phyloP scores from a whole-genome alignment of 2,113 vertebrate species.

The Castor canadensis region DNA sequence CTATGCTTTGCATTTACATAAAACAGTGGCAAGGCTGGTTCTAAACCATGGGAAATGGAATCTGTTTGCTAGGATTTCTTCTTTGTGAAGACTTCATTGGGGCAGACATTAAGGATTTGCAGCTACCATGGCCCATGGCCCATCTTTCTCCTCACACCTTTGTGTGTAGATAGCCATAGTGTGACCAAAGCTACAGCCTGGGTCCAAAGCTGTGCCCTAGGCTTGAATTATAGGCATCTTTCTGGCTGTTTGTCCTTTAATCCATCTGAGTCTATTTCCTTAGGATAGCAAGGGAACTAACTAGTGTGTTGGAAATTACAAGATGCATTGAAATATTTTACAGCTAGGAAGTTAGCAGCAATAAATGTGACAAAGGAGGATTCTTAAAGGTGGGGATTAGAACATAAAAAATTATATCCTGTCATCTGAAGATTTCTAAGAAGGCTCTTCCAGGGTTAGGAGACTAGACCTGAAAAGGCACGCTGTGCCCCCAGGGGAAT shows the following conservation, averaged over 20 bases:
- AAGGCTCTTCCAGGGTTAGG: constrained; percentile 58
- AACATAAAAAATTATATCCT: constrained; percentile 70
- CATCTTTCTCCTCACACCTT: neutral
- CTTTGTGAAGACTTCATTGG: constrained; percentile 26
- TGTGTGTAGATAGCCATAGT: neutral
- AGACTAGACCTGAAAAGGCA: constrained; percentile 78
- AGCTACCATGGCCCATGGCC: neutral
- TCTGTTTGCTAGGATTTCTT: constrained; percentile 31
- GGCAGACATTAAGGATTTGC: neutral
- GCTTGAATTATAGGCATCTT: neutral
- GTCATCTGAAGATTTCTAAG: constrained; percentile 67
- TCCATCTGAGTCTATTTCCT: constrained; percentile 15
- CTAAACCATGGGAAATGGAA: constrained; percentile 18
- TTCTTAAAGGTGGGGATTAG: constrained; percentile 15
- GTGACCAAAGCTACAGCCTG: neutral
- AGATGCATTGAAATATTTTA: constrained; percentile 62
- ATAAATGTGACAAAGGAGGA: constrained; percentile 61
- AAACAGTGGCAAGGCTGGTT: constrained; percentile 34
- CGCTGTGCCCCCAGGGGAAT: constrained; percentile 64
- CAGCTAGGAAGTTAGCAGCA: constrained; percentile 56
- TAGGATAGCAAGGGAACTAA: constrained; percentile 8
- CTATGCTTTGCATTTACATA: constrained; percentile 40
- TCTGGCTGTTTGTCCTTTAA: neutral
- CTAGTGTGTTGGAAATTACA: constrained; percentile 39
- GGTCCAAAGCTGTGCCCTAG: neutral